Base-by-base conservation (phyloP, 2,797 vertebrate genomes). In the Amphiprion clarkii region DNA sequence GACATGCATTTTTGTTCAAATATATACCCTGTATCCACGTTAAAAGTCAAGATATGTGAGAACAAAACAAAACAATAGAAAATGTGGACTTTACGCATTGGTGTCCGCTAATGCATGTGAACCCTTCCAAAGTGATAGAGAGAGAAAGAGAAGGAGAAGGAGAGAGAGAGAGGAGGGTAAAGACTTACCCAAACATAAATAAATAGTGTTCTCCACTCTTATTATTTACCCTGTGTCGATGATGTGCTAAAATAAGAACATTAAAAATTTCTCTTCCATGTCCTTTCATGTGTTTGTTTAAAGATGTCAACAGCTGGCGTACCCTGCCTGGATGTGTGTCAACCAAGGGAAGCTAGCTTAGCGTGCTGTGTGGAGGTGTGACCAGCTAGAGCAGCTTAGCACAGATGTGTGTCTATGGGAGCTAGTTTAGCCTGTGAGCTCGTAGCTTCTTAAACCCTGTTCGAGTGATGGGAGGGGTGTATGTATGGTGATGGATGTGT, bases 1-100 rank as follows among this genome's bases (percentile, higher is more conserved):
- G 96, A 96, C 96, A 97, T 95, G 95, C 96, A 96, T 89, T 97
- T 96, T 96, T 92, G 96, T 96, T 97, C 96, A 98, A 96, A 97
- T 96, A 97, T 99, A 99, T 93, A 94, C 98, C 98, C 98, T 99
- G 98, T 99, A 97, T 98, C 96, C 97, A 98, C 95, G 92, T 96
- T 96, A 85, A 92, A 97, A 97, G 95, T 97, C 95, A 92, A 95
- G 95, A 97, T 94, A 96, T 95, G 86, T 56, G 82, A 89, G 82
- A 89, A 88, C 74, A 81, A 78, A 83, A 84, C 9, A 56, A 88
- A 80, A 83, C 74, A 82, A 84, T 90, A 93, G 66, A 93, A 95
- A 95, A 93, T 54, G 61, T 88, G 93, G 93, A 92, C 82, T 92
- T 93, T 66, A 82, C 70, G 84, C 89, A 87, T 84, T 88, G 87